Evolutionary conservation across 2,888 invertebrate genomes (phyloP).

Genomic region (Caenorhabditis japonica): DNA sequence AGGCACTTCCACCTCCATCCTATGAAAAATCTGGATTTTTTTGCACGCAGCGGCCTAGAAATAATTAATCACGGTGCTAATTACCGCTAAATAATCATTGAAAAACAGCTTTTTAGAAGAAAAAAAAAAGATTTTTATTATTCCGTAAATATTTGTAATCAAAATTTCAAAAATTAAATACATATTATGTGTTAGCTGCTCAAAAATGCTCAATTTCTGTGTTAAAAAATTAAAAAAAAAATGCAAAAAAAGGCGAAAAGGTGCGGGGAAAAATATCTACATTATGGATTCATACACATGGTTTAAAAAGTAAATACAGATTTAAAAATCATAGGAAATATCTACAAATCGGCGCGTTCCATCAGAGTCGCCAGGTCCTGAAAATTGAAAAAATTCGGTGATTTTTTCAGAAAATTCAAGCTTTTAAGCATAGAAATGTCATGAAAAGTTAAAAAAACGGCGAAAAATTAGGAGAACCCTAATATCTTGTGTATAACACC

Average conservation of each 20-base stretch:
- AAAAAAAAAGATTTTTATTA: not conserved
- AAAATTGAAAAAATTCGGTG: too few species aligned
- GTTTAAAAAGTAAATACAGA: not conserved
- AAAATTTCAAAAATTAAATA: constrained; percentile 5
- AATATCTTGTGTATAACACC: too few species aligned
- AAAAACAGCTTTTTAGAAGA: not conserved
- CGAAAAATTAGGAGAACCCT: too few species aligned
- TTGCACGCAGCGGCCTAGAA: not conserved
- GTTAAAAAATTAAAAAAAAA: constrained; percentile 11
- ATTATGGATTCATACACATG: constrained; percentile 11
- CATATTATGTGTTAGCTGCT: too few species aligned
- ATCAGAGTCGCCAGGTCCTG: constrained; percentile 64
- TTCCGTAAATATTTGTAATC: constrained; percentile 2
- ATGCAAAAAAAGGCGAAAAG: constrained; percentile 11
- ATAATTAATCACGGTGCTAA: not conserved
- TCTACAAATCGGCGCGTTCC: constrained; percentile 63
- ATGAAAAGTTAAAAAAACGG: too few species aligned
- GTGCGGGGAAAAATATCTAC: constrained; percentile 14
- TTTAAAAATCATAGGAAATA: not conserved
- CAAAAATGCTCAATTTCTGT: constrained; percentile 2
- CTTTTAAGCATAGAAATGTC: too few species aligned
- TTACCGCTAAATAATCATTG: not conserved
- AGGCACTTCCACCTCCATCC: constrained; percentile 53
- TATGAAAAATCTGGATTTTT: not conserved
- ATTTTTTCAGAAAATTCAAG: not conserved